These are phyloP conservation scores for Torymus texanus DNA, from an alignment of 2,888 invertebrate genomes.

Conservation along the genomic window DNA sequence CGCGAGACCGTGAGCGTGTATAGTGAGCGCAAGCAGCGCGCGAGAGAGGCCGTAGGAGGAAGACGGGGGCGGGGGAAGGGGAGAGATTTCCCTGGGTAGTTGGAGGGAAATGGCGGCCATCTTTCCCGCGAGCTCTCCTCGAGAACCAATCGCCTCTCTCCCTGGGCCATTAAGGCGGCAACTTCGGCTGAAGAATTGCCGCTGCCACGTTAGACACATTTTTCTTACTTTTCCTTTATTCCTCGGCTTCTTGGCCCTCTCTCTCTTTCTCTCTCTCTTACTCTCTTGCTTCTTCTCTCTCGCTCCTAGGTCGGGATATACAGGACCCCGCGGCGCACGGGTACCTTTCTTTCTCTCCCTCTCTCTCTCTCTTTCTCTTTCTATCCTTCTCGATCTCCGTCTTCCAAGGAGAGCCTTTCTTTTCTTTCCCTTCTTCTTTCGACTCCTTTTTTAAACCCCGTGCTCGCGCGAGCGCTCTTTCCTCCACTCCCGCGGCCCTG, in stretches of 20 bases:
- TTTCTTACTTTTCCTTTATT: constrained; percentile 76
- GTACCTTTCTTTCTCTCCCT: constrained; percentile 32
- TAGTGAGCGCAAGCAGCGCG: neutral
- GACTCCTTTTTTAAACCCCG: neutral
- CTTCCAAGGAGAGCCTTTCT: constrained; percentile 18
- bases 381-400: constrained; percentile 24
- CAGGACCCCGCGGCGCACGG: too few relatives aligned
- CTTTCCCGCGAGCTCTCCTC: constrained; percentile 74
- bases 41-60: constrained; percentile 17
- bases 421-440: neutral
- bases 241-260: constrained; percentile 53
- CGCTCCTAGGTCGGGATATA: neutral
- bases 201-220: constrained; percentile 75
- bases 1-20: neutral
- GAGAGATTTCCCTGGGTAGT: constrained; percentile 72
- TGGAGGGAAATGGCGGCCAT: constrained; percentile 76
- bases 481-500: constrained; percentile 23
- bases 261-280: constrained; percentile 21
- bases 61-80: constrained; percentile 59
- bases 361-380: neutral
- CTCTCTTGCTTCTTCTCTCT: neutral
- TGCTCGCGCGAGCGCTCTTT: neutral
- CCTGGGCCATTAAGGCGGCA: constrained; percentile 74
- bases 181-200: constrained; percentile 75
- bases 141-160: constrained; percentile 75